Conservation (phyloP, 1,140 invertebrate genomes). For the Bathynomus jamesi region DNA sequence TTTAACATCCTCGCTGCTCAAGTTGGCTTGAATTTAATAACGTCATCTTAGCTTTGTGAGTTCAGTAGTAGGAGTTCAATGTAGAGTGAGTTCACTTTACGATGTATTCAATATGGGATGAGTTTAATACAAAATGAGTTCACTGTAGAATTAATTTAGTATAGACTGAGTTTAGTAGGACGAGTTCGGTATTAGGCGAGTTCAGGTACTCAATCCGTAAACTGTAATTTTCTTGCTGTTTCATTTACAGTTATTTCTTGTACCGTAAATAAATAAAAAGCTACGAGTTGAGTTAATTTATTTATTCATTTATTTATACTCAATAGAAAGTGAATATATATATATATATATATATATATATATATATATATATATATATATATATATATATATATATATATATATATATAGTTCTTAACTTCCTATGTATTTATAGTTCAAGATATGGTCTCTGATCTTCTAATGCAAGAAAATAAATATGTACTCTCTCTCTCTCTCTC, state of each 20-base stretch:
- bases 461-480: no score
- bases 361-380: background rate
- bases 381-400: conserved; percentile 13
- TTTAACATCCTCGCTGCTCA: no score
- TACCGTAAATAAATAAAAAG: background rate
- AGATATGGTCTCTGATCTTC: no score
- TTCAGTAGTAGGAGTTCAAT: no score
- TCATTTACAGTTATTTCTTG: background rate
- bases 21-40: no score
- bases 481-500: no score
- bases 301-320: background rate
- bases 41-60: no score
- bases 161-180: background rate
- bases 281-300: background rate
- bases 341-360: conserved; percentile 5
- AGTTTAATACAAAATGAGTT: background rate
- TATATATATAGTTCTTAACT: conserved; percentile 4
- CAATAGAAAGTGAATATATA: background rate
- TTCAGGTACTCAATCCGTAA: background rate
- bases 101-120: background rate
- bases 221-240: background rate
- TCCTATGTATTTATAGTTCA: background rate
- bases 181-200: background rate
- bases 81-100: no score
- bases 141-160: background rate